These are phyloP conservation scores for Gymnodraco acuticeps DNA, from an alignment of 2,797 vertebrate genomes.

Conservation along the genomic window DNA sequence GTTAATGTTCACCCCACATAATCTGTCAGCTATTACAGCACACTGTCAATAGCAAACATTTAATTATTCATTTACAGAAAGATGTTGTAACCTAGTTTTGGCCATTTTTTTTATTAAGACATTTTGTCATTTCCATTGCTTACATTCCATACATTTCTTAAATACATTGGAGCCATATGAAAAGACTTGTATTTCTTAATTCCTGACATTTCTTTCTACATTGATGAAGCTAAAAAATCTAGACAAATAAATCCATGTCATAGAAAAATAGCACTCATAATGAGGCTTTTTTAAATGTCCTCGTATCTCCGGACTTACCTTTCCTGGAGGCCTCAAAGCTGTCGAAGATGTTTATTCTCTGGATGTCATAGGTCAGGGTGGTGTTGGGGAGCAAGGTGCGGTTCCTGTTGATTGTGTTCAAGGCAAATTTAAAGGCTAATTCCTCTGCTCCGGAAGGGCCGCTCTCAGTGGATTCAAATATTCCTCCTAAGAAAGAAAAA, in stretches of 20 bases:
- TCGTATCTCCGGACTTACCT: conserved; percentile 84
- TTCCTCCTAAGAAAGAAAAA: conserved; percentile 88
- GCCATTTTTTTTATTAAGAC: neutral
- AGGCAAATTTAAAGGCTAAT: conserved; percentile 98
- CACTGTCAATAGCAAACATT: conserved; percentile 12
- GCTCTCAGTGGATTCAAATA: conserved; percentile 99
- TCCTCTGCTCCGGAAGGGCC: conserved; percentile 98
- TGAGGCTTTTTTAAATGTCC: neutral
- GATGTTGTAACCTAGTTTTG: neutral
- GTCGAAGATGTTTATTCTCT: conserved; percentile 99
- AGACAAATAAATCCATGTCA: neutral
- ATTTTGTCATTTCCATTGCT: neutral
- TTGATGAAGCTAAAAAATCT: neutral
- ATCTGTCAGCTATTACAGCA: conserved; percentile 13
- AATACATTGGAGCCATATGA: neutral
- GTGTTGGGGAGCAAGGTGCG: conserved; percentile 98
- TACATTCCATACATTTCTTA: neutral
- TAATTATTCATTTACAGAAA: neutral
- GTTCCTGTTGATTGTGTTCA: conserved; percentile 99
- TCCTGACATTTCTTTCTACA: neutral
- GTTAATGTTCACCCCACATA: conserved; percentile 6
- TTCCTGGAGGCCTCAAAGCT: conserved; percentile 99
- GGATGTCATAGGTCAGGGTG: conserved; percentile 97
- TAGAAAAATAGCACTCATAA: neutral
- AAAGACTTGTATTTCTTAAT: neutral